Base-by-base conservation (phyloP, 2,797 vertebrate genomes). In the Sebastes kiyomatsui region DNA sequence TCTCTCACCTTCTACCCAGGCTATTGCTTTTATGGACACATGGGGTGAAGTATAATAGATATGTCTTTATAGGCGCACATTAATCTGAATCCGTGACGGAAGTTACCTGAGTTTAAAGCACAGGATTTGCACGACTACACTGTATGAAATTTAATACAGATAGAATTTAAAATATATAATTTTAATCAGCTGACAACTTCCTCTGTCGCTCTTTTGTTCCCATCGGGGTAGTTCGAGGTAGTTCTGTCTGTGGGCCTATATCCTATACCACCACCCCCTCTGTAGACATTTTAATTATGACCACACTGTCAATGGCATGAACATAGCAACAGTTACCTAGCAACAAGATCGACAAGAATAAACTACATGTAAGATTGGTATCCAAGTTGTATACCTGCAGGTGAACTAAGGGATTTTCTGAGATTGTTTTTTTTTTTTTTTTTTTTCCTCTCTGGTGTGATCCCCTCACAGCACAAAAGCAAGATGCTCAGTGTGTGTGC, bases 281-380 rank as follows among this genome's bases (percentile, higher is more conserved):
- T 91, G 90, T 91, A 93, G 92, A 93, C 90, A 85, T 85, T 89
- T 94, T 94, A 91, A 93, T 94, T 94, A 94, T 85, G 89, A 94
- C 92, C 92, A 90, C 87, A 84, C 88, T 92, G 94, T 94, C 89
- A 92, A 91, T 93, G 89, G 81, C 73, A 89, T 61, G 91, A 94
- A 95, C 94, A 93, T 93, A 91, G 95, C 93, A 94, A 93, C 93
- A 70, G 95, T 96, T 91, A 87, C 96, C 94, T 95, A 96, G 96
- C 95, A 96, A 96, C 96, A 96, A 94, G 87, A 92, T 87, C 86
- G 89, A 89, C 89, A 86, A 94, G 91, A 94, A 94, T 93, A 94
- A 93, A 94, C 94, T 93, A 92, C 90, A 90, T 90, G 87, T 91
- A 88, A 92, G 92, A 94, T 92, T 92, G 87, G 93, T 94, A 90